These are phyloP conservation scores for Hemichromis elongatus DNA, from an alignment of 2,113 vertebrate species.

Conservation along the genomic window DNA sequence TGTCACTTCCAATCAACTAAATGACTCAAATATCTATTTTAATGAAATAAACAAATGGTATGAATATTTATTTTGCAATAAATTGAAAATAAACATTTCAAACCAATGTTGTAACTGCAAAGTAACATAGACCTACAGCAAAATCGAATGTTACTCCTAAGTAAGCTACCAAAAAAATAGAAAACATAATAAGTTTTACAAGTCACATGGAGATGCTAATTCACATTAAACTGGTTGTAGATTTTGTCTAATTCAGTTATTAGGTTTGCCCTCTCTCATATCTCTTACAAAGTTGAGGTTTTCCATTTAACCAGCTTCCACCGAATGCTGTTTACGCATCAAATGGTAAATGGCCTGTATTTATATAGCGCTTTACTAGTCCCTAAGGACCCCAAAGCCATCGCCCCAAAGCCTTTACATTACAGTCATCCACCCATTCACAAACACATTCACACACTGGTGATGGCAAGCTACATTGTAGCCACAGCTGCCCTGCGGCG, in stretches of 20 bases:
- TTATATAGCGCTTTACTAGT: too few relatives aligned
- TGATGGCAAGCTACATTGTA: too few relatives aligned
- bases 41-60: neutral
- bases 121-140: neutral
- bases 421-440: too few relatives aligned
- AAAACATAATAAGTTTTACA: neutral
- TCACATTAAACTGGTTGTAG: neutral
- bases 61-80: neutral
- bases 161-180: neutral
- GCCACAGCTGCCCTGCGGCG: too few relatives aligned
- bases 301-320: accelerated
- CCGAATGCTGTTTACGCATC: neutral
- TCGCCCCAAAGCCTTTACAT: too few relatives aligned
- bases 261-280: neutral
- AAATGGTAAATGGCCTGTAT: too few relatives aligned
- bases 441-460: too few relatives aligned
- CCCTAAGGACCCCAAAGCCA: too few relatives aligned
- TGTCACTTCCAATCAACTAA: neutral
- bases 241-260: neutral
- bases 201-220: neutral
- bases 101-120: neutral
- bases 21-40: neutral
- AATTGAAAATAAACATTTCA: neutral
- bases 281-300: neutral
- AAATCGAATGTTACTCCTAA: neutral